Percentiles rank a stretch among this genome's conserved stretches.
These are phyloP conservation scores for Tenthredo livida DNA, from an alignment of 2,888 invertebrate species.

Conservation along the genomic window DNA sequence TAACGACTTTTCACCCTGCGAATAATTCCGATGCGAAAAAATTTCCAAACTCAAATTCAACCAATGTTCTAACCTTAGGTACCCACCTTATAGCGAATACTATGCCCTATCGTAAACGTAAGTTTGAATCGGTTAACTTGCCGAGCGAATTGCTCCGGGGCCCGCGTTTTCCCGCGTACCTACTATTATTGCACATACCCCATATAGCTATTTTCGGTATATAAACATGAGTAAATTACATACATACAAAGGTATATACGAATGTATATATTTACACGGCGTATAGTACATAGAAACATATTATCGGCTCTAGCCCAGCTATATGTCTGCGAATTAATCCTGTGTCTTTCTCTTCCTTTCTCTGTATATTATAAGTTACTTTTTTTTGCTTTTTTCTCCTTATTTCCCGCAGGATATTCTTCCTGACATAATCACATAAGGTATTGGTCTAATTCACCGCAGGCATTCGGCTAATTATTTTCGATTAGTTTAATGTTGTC, in stretches of 20 bases:
- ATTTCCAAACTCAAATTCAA: not conserved
- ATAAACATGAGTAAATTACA: not conserved
- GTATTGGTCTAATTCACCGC: not conserved
- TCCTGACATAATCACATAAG: not conserved
- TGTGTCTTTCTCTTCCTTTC: not conserved
- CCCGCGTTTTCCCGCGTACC: not conserved
- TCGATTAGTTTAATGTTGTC: not conserved
- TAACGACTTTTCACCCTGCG: not conserved
- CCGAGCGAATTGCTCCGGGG: slow-evolving; percentile 25
- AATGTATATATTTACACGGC: not conserved
- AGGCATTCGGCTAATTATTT: not conserved
- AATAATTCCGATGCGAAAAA: not conserved
- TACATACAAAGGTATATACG: not conserved
- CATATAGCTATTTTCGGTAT: too few species aligned
- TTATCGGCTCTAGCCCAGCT: not conserved
- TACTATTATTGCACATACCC: not conserved
- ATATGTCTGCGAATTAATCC: not conserved
- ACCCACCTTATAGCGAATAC: not conserved
- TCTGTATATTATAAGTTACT: not conserved
- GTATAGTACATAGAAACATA: not conserved
- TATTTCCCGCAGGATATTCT: not conserved
- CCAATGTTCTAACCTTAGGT: not conserved
- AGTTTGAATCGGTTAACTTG: slow-evolving; percentile 46
- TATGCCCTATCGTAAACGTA: slow-evolving; percentile 33
- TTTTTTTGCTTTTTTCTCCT: not conserved